These are phyloP conservation scores for Hofmannophila pseudospretella DNA, from an alignment of 2,888 invertebrate genomes.

Conservation along the genomic window DNA sequence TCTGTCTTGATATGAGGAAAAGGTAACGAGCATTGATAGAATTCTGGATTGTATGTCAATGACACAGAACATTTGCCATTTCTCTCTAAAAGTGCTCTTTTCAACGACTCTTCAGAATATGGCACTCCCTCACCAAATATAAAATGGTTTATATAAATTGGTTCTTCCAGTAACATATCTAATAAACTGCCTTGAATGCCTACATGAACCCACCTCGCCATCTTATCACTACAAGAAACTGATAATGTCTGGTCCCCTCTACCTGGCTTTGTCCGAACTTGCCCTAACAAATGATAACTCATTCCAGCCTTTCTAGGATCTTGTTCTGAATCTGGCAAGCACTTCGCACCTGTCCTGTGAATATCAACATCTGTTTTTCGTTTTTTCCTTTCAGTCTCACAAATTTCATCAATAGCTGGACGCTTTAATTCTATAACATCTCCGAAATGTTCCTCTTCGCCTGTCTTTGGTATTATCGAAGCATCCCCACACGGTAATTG, in stretches of 20 bases:
- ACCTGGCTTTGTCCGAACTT: slow-evolving; percentile 92
- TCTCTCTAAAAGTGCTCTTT: slow-evolving; percentile 71
- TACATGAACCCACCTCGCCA: slow-evolving; percentile 91
- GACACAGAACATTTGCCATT: slow-evolving; percentile 17
- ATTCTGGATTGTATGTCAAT: slow-evolving; percentile 27
- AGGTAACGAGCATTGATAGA: slow-evolving; percentile 37
- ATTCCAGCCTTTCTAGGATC: slow-evolving; percentile 79
- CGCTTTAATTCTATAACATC: slow-evolving; percentile 41
- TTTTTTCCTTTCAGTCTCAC: slow-evolving; percentile 32
- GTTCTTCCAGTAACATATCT: slow-evolving; percentile 79
- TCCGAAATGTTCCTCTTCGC: slow-evolving; percentile 43
- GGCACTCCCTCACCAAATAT: slow-evolving; percentile 83
- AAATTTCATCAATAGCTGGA: slow-evolving; percentile 25
- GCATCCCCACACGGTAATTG: slow-evolving; percentile 97
- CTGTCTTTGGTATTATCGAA: slow-evolving; percentile 84
- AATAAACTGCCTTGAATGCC: slow-evolving; percentile 92
- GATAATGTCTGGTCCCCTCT: slow-evolving; percentile 92
- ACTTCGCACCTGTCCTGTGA: slow-evolving; percentile 94
- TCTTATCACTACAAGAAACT: slow-evolving; percentile 96
- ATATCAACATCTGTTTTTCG: slow-evolving; percentile 42
- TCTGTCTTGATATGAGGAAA: slow-evolving; percentile 38
- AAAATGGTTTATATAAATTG: slow-evolving; percentile 84
- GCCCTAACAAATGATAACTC: slow-evolving; percentile 82
- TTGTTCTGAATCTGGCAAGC: slow-evolving; percentile 72
- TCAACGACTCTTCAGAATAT: slow-evolving; percentile 78